Percentiles rank a stretch among this genome's conserved stretches.
phyloP scores from a whole-genome alignment of 2,888 invertebrate species.

The Scotopteryx bipunctaria region DNA sequence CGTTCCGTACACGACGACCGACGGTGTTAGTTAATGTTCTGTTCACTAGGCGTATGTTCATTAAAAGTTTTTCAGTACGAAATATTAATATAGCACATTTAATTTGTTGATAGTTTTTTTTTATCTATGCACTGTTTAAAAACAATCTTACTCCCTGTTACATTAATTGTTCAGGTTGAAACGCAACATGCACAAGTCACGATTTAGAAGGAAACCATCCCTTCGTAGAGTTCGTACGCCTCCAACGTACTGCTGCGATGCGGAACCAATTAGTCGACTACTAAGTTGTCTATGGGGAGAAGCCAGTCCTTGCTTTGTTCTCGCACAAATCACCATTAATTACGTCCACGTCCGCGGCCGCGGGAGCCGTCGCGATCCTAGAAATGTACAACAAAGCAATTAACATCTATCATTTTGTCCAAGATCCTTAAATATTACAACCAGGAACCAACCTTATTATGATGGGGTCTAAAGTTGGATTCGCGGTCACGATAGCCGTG shows the following conservation, averaged over 20 bases:
- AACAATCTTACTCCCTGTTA: slow-evolving; percentile 78
- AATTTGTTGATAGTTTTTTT: slow-evolving; percentile 80
- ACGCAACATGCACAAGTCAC: slow-evolving; percentile 63
- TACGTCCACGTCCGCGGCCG: slow-evolving; percentile 76
- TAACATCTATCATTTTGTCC: slow-evolving; percentile 6
- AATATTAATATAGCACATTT: slow-evolving; percentile 76
- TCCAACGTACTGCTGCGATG: slow-evolving; percentile 63
- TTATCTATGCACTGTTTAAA: slow-evolving; percentile 80
- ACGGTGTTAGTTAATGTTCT: slow-evolving; percentile 72
- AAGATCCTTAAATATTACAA: slow-evolving; percentile 11
- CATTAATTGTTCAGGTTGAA: slow-evolving; percentile 74
- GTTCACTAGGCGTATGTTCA: slow-evolving; percentile 80
- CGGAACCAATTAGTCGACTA: slow-evolving; percentile 76
- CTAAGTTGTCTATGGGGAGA: slow-evolving; percentile 82
- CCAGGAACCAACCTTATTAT: slow-evolving; percentile 58
- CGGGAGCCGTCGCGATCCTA: slow-evolving; percentile 78
- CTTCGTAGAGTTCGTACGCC: slow-evolving; percentile 36
- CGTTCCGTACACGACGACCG: slow-evolving; percentile 58
- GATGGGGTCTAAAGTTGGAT: slow-evolving; percentile 68
- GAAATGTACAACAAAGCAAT: slow-evolving; percentile 40
- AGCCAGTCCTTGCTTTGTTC: slow-evolving; percentile 74
- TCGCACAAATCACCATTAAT: slow-evolving; percentile 65
- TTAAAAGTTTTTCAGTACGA: slow-evolving; percentile 79
- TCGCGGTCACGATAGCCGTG: slow-evolving; percentile 72
- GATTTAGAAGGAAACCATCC: slow-evolving; percentile 46